Percentiles rank a stretch among this genome's conserved stretches.
Conservation (phyloP, 2,888 invertebrate species). For the Diogma glabrata region DNA sequence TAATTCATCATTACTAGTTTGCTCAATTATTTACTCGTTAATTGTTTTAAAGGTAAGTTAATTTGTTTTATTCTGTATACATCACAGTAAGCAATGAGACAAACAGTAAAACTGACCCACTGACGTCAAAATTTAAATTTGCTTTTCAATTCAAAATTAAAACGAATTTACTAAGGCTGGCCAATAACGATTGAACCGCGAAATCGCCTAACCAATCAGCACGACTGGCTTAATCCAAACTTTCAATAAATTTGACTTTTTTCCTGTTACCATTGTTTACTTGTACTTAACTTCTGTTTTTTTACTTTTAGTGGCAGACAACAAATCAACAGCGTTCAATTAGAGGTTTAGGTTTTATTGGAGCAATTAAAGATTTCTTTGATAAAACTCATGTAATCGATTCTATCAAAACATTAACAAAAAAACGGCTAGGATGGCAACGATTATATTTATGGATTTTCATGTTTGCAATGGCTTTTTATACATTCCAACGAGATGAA, state of each 20-base stretch:
- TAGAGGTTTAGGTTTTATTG: slow-evolving; percentile 43
- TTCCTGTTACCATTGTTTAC: background rate
- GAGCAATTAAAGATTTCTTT: slow-evolving; percentile 57
- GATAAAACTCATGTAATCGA: slow-evolving; percentile 53
- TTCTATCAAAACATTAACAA: slow-evolving; percentile 50
- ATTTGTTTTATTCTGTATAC: no score
- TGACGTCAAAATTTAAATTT: no score
- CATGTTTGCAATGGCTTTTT: slow-evolving; percentile 63
- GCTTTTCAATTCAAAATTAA: no score
- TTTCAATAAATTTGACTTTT: no score
- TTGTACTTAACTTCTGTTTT: slow-evolving; percentile 9
- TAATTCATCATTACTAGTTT: slow-evolving; percentile 48
- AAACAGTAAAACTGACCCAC: no score
- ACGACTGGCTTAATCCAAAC: no score
- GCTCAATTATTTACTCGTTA: slow-evolving; percentile 52
- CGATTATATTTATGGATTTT: slow-evolving; percentile 54
- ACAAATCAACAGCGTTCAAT: slow-evolving; percentile 49
- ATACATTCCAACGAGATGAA: slow-evolving; percentile 77
- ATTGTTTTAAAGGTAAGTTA: slow-evolving; percentile 48
- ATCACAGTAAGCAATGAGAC: no score
- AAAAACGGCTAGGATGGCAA: slow-evolving; percentile 43
- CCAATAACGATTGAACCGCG: slow-evolving; percentile 6
- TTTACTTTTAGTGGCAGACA: slow-evolving; percentile 47
- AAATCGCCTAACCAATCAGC: no score
- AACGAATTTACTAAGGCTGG: no score